A percentile compares a stretch with the other conserved stretches of the same genome.
Conservation (phyloP, 2,113 vertebrate genomes). For the Eidolon helvum region DNA sequence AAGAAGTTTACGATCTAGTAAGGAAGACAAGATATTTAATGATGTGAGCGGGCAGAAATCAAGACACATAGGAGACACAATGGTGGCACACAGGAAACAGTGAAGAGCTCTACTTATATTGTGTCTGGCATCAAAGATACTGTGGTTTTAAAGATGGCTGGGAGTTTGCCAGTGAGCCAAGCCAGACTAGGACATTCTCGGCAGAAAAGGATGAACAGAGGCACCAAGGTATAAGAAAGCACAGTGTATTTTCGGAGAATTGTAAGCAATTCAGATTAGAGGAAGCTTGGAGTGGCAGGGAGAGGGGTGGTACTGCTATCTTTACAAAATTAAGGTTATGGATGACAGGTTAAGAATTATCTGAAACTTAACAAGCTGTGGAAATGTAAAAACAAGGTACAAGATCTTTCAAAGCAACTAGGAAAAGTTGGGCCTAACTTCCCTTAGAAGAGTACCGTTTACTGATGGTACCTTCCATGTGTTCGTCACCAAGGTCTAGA, state of each 20-base stretch:
- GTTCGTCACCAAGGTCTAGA: neutral
- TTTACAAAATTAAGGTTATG: neutral
- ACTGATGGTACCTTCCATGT: neutral
- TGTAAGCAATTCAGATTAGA: neutral
- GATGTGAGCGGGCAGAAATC: neutral
- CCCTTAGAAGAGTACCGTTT: neutral
- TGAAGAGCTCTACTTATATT: neutral
- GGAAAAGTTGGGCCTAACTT: neutral
- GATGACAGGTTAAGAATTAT: neutral
- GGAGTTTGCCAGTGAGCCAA: neutral
- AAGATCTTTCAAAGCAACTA: neutral
- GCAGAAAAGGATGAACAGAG: neutral
- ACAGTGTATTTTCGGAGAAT: neutral
- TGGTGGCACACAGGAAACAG: neutral
- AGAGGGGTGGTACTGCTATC: neutral
- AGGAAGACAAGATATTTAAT: neutral
- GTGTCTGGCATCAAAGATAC: neutral
- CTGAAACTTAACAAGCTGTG: neutral
- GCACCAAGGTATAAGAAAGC: neutral
- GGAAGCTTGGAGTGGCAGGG: neutral
- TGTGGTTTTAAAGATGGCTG: neutral
- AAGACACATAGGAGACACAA: neutral
- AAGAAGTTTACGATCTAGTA: neutral
- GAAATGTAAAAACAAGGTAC: neutral
- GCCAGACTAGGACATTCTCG: neutral